These are phyloP conservation scores for Serrognathus titanus DNA, from an alignment of 2,888 invertebrate species.

Conservation along the genomic window DNA sequence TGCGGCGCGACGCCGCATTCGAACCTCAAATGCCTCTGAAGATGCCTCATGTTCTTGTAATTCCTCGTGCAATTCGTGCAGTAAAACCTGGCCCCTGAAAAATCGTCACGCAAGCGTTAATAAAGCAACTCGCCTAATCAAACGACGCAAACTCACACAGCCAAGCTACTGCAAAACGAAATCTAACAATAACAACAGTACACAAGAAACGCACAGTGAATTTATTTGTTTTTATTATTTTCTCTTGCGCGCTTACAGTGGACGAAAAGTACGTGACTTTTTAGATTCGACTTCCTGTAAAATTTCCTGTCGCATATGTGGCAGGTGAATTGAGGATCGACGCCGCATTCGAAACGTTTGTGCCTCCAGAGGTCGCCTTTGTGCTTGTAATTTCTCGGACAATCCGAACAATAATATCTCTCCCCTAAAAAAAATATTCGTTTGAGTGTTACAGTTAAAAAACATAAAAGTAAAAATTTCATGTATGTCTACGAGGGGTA, in stretches of 20 bases:
- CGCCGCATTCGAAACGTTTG: neutral
- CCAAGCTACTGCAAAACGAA: neutral
- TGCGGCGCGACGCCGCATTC: neutral
- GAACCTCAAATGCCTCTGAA: neutral
- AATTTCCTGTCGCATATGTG: neutral
- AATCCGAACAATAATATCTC: neutral
- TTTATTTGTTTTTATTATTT: neutral
- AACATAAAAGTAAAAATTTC: too few species aligned
- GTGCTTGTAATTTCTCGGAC: conserved; percentile 1
- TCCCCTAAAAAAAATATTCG: neutral
- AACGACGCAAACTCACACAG: neutral
- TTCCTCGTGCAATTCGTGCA: neutral
- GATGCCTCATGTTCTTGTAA: neutral
- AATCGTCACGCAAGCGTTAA: neutral
- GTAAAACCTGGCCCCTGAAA: neutral
- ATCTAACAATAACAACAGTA: neutral
- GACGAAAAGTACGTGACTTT: neutral
- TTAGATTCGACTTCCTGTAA: neutral
- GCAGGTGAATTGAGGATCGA: neutral
- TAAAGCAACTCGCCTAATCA: neutral
- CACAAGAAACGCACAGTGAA: neutral
- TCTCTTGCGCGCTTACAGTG: neutral
- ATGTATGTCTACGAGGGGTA: too few species aligned
- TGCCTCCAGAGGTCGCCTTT: neutral
- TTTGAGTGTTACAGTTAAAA: too few species aligned